A percentile compares a stretch with the other conserved stretches of the same genome.
These are phyloP conservation scores for Eudyptes chrysolophus DNA, from an alignment of 2,113 vertebrate genomes.

Conservation along the genomic window DNA sequence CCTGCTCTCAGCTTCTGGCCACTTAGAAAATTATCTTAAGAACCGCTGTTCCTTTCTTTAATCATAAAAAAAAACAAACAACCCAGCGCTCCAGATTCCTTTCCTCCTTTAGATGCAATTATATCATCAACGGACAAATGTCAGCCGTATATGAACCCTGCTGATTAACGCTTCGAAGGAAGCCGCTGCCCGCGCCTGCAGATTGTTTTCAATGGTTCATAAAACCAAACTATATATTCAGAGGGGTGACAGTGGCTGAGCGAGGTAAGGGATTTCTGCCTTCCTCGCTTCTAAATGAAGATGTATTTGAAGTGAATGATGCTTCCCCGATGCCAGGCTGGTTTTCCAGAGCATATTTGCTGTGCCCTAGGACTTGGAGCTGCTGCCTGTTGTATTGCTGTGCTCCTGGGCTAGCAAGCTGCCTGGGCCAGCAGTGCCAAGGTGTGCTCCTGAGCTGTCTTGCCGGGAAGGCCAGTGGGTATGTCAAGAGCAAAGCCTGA, in stretches of 20 bases:
- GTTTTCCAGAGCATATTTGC: conserved; percentile 12
- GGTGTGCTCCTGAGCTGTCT: not conserved
- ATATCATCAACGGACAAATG: not conserved
- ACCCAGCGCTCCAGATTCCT: not conserved
- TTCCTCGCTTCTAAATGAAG: not conserved
- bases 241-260: not conserved
- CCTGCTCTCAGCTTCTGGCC: not conserved
- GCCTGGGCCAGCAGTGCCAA: not conserved
- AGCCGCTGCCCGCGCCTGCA: not conserved
- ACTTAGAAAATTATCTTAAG: not conserved
- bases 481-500: not conserved
- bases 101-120: not conserved
- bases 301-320: not conserved
- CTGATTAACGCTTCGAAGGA: not conserved
- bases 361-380: conserved; percentile 1
- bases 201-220: not conserved
- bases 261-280: not conserved
- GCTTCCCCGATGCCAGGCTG: not conserved
- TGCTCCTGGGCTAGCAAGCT: not conserved
- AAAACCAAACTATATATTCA: not conserved
- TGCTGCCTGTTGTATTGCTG: not conserved
- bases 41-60: not conserved
- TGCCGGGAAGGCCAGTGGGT: not conserved
- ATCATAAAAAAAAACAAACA: not conserved
- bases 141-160: not conserved